These are phyloP conservation scores for Polymixis lichenea DNA, from an alignment of 2,888 invertebrate genomes.

Conservation along the genomic window DNA sequence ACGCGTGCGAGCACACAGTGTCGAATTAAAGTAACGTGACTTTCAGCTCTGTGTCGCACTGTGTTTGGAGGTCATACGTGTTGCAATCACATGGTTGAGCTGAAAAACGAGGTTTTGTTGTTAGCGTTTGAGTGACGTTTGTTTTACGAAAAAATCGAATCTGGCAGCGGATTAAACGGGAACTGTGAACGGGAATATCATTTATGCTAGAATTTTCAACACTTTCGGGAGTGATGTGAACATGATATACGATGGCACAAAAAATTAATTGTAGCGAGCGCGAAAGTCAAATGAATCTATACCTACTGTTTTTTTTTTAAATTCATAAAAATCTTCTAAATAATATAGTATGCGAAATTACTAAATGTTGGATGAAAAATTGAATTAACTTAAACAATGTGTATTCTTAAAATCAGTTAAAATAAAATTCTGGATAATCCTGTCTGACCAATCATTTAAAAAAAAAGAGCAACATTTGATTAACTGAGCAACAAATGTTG, in stretches of 20 bases:
- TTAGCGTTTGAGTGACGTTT: slow-evolving; percentile 44
- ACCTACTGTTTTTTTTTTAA: neutral
- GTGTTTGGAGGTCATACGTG: neutral
- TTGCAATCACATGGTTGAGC: slow-evolving; percentile 4
- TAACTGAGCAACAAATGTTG: no score
- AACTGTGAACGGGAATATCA: neutral
- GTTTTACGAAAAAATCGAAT: slow-evolving; percentile 1
- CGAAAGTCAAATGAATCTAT: neutral
- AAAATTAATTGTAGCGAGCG: neutral
- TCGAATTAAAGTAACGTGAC: neutral
- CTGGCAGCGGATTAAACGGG: neutral
- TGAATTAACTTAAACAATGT: no score
- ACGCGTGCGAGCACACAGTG: neutral
- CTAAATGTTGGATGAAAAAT: no score
- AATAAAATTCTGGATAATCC: no score
- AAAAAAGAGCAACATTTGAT: no score
- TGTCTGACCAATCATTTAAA: no score
- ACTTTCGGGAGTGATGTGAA: neutral
- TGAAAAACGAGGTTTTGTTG: slow-evolving; percentile 20
- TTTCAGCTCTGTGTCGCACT: neutral
- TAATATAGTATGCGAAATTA: no score
- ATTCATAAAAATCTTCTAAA: no score
- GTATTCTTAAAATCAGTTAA: no score
- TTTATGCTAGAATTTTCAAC: neutral
- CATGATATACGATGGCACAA: neutral